These are phyloP conservation scores for Aricia artaxerxes DNA, from an alignment of 2,888 invertebrate genomes.

Conservation along the genomic window DNA sequence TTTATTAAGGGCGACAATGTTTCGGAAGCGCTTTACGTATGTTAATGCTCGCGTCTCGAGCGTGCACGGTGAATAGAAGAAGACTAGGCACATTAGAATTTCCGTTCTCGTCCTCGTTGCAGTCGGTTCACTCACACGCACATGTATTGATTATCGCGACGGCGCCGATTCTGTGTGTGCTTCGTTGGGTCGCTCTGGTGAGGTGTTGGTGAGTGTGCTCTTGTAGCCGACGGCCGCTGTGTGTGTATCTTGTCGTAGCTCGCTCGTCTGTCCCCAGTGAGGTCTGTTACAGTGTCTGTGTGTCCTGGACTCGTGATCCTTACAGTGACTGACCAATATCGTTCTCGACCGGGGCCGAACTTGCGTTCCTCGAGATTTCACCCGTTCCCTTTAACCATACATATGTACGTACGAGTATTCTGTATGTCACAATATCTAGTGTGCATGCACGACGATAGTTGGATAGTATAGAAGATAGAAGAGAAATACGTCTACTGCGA, in stretches of 20 bases:
- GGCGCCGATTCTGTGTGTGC: conserved; percentile 76
- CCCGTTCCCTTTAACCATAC: conserved; percentile 57
- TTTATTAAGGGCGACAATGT: conserved; percentile 51
- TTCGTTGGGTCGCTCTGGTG: conserved; percentile 47
- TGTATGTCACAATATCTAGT: conserved; percentile 80
- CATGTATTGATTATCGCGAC: conserved; percentile 84
- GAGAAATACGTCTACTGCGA: conserved; percentile 76
- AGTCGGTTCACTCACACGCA: conserved; percentile 82
- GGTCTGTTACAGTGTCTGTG: conserved; percentile 71
- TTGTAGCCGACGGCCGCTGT: conserved; percentile 54
- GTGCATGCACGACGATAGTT: conserved; percentile 79
- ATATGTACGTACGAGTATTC: conserved; percentile 69
- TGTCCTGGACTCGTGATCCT: conserved; percentile 66
- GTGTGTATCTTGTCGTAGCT: conserved; percentile 68
- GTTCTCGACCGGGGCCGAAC: conserved; percentile 62
- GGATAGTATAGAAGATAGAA: conserved; percentile 76
- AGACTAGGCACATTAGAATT: conserved; percentile 52
- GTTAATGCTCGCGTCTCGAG: conserved; percentile 15
- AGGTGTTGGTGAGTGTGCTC: conserved; percentile 51
- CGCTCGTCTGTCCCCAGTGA: conserved; percentile 67
- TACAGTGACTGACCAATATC: conserved; percentile 57
- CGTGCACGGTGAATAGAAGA: conserved; percentile 50
- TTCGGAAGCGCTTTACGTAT: conserved; percentile 38
- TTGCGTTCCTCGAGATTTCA: conserved; percentile 67
- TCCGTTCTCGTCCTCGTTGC: conserved; percentile 54